Percentiles rank a stretch among this genome's conserved stretches.
phyloP scores from a whole-genome alignment of 2,888 invertebrate genomes.

The Metacarcinus magister region DNA sequence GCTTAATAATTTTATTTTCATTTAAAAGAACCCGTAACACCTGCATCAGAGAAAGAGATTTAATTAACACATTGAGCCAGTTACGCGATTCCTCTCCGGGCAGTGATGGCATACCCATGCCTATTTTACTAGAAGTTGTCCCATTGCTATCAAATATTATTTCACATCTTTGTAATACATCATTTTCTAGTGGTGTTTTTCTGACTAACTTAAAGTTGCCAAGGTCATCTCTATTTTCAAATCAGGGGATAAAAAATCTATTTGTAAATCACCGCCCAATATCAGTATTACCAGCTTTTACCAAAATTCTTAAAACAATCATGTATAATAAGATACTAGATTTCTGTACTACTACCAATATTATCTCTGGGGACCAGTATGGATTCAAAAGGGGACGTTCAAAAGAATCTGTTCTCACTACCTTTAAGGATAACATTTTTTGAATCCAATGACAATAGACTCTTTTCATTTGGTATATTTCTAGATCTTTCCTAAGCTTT shows the following conservation, averaged over 20 bases:
- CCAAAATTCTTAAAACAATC: not conserved
- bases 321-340: not conserved
- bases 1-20: not conserved
- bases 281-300: not conserved
- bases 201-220: not conserved
- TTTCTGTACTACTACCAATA: not conserved
- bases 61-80: not conserved
- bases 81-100: not conserved
- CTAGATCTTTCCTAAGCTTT: not conserved
- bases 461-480: not conserved
- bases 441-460: not conserved
- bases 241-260: not conserved
- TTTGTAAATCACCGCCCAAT: not conserved
- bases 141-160: not conserved
- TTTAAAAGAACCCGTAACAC: no score
- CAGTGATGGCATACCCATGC: not conserved
- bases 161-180: not conserved
- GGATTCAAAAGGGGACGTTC: not conserved
- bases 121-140: not conserved
- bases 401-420: not conserved
- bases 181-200: slow-evolving; percentile 6
- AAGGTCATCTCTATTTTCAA: not conserved
- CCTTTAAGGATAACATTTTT: not conserved
- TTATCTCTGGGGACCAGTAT: not conserved
- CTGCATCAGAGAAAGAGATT: not conserved